Conservation (phyloP, 35 echinoderm and acorn worm genomes). For the Chiridota heheva region DNA sequence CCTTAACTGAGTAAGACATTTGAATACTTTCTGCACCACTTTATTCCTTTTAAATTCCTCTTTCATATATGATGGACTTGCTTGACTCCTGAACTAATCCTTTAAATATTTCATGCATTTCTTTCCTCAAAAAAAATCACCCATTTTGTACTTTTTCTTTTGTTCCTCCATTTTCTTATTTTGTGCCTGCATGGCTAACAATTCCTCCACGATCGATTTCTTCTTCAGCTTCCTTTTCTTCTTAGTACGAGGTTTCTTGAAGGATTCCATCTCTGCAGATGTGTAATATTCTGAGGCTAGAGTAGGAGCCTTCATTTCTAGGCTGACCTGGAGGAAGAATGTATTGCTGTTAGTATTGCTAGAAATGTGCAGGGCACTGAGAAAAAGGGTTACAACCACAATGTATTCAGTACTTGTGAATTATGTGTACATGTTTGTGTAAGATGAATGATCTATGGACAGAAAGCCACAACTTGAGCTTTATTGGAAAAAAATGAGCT, state of each 20-base stretch:
- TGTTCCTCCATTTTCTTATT: not conserved
- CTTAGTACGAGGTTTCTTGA: slow-evolving; percentile 92
- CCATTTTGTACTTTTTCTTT: too few species aligned
- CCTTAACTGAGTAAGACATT: too few species aligned
- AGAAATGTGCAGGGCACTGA: not conserved
- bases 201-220: slow-evolving; percentile 68
- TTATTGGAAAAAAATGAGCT: too few species aligned
- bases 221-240: slow-evolving; percentile 58
- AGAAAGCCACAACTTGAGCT: too few species aligned
- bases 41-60: too few species aligned
- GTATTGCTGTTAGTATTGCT: not conserved
- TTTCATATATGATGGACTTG: too few species aligned
- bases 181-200: slow-evolving; percentile 50
- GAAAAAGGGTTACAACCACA: not conserved
- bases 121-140: too few species aligned
- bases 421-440: too few species aligned
- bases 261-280: slow-evolving; percentile 74
- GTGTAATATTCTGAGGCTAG: slow-evolving; percentile 90
- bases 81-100: too few species aligned
- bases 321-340: slow-evolving; percentile 55
- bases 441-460: too few species aligned
- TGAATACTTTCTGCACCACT: too few species aligned
- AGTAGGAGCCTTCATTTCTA: slow-evolving; percentile 59
- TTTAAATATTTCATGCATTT: too few species aligned
- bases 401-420: not conserved